Conservation (phyloP, 2,888 invertebrate genomes). For the Perizoma flavofasciatum region DNA sequence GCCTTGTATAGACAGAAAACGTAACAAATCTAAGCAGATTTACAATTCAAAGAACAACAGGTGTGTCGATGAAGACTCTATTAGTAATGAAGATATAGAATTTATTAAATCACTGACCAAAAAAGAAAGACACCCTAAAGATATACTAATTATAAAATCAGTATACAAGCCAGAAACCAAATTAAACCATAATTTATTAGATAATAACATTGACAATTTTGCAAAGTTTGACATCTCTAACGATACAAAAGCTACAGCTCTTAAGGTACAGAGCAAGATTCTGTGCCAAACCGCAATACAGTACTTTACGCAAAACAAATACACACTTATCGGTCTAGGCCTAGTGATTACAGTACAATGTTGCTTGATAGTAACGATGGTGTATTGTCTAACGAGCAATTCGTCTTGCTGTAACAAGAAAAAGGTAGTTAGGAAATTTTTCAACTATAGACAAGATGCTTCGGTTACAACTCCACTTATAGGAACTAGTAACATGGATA, state of each 20-base stretch:
- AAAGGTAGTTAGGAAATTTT: slow-evolving; percentile 56
- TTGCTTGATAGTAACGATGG: slow-evolving; percentile 57
- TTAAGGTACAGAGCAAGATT: slow-evolving; percentile 5
- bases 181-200: too few species aligned
- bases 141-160: slow-evolving; percentile 53
- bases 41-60: slow-evolving; percentile 60
- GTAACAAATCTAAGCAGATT: slow-evolving; percentile 40
- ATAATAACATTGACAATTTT: neutral
- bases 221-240: neutral
- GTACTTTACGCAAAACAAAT: slow-evolving; percentile 46
- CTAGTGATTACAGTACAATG: slow-evolving; percentile 59
- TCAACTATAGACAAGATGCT: slow-evolving; percentile 65
- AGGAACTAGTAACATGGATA: slow-evolving; percentile 63
- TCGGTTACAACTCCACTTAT: slow-evolving; percentile 73
- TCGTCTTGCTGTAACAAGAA: slow-evolving; percentile 52
- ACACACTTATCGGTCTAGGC: slow-evolving; percentile 47
- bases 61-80: slow-evolving; percentile 48
- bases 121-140: slow-evolving; percentile 49
- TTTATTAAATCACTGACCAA: slow-evolving; percentile 51
- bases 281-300: slow-evolving; percentile 1
- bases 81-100: slow-evolving; percentile 55
- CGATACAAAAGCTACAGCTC: neutral
- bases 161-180: slow-evolving; percentile 19
- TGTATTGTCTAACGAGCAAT: slow-evolving; percentile 51
- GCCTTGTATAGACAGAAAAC: slow-evolving; percentile 47